These are phyloP conservation scores for Formica aserva DNA, from an alignment of 2,888 invertebrate species.

Conservation along the genomic window DNA sequence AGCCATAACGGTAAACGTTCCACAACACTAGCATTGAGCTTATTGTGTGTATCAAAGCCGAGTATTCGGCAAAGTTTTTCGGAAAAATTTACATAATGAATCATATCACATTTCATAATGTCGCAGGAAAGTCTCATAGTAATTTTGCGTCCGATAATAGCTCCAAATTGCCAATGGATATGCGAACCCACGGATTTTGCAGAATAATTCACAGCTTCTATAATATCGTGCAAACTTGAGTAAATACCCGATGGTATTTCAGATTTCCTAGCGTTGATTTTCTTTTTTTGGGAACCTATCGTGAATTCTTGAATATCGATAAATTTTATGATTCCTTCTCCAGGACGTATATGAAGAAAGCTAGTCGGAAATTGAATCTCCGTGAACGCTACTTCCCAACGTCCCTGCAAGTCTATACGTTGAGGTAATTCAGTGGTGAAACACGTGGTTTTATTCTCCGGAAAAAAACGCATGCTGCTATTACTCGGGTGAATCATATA, in stretches of 20 bases:
- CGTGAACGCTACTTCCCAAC: background rate
- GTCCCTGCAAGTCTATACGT: background rate
- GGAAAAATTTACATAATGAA: background rate
- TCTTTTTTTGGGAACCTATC: no score
- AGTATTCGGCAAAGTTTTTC: background rate
- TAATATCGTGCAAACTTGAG: no score
- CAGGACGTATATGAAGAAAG: background rate
- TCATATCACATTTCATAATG: background rate
- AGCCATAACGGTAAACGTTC: background rate
- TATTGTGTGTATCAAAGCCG: background rate
- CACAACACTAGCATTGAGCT: no score
- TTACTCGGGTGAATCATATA: no score
- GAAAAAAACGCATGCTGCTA: no score
- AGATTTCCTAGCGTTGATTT: no score
- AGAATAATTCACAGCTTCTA: no score
- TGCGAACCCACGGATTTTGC: no score
- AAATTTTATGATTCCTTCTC: background rate
- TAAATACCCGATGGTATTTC: no score
- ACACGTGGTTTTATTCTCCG: no score
- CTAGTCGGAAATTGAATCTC: background rate
- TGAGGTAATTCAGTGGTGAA: background rate
- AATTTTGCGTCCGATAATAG: background rate
- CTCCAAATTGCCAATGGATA: no score
- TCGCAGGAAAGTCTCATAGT: background rate
- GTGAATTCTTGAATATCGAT: background rate